These are phyloP conservation scores for Homarus gammarus DNA, from an alignment of 2,888 invertebrate species.

Conservation along the genomic window DNA sequence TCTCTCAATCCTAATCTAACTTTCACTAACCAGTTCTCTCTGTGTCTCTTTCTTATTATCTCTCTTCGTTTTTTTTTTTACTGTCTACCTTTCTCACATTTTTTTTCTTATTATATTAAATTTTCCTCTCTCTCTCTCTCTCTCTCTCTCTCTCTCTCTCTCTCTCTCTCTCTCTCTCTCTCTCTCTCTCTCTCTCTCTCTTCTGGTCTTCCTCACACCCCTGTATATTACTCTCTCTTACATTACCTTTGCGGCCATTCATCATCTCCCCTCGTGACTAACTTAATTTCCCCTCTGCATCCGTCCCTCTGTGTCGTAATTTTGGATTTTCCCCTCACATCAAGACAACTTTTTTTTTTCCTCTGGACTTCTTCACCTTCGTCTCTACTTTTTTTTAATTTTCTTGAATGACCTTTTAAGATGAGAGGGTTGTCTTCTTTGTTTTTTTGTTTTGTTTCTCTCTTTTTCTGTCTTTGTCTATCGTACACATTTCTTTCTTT, in stretches of 20 bases:
- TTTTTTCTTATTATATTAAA: background rate
- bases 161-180: constrained; percentile 36
- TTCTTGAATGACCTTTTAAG: background rate
- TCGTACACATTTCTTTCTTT: background rate
- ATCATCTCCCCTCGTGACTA: constrained; percentile 63
- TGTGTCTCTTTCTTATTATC: constrained; percentile 19
- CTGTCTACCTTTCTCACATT: background rate
- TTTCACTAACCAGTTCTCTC: background rate
- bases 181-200: constrained; percentile 37
- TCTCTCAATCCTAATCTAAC: background rate
- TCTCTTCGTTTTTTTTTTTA: constrained; percentile 6
- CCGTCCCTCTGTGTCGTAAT: constrained; percentile 45
- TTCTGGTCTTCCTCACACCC: background rate
- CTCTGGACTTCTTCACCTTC: background rate
- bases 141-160: constrained; percentile 15
- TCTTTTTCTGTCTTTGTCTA: background rate
- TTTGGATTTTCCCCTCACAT: constrained; percentile 24
- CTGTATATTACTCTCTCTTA: constrained; percentile 54
- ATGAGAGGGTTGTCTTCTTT: background rate
- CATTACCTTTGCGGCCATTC: constrained; percentile 57
- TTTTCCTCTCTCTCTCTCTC: background rate
- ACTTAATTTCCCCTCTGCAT: constrained; percentile 61
- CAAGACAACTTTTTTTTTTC: background rate
- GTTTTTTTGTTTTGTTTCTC: background rate
- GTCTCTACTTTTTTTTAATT: background rate